A percentile compares a stretch with the other conserved stretches of the same genome.
phyloP scores from a whole-genome alignment of 1,140 invertebrate species.

The Linepithema humile region DNA sequence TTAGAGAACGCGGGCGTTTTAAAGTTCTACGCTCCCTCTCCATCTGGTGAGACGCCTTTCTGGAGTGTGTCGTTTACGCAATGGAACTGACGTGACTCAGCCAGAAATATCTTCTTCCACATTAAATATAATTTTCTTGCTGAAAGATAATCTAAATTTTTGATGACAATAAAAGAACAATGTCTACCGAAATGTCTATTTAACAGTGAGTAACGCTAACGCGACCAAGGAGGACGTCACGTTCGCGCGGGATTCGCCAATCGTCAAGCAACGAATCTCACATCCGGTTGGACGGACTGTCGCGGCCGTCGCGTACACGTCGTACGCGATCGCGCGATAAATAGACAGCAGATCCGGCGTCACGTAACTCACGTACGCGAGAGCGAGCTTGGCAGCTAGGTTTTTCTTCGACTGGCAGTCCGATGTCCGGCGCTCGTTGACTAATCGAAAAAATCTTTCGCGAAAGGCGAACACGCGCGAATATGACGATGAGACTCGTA shows the following conservation, averaged over 20 bases:
- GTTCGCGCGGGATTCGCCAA: constrained; percentile 50
- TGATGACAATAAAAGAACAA: neutral
- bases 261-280: constrained; percentile 66
- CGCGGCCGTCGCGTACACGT: constrained; percentile 46
- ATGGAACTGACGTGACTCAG: neutral
- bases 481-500: constrained; percentile 4
- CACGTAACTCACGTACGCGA: constrained; percentile 76
- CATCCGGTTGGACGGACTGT: constrained; percentile 66
- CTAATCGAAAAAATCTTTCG: constrained; percentile 68
- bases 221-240: constrained; percentile 52
- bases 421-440: constrained; percentile 53
- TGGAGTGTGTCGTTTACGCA: neutral
- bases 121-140: neutral
- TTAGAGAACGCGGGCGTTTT: constrained; percentile 30
- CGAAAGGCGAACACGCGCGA: constrained; percentile 25
- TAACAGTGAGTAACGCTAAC: neutral
- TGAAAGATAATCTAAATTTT: neutral
- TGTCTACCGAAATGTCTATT: neutral
- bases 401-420: constrained; percentile 68
- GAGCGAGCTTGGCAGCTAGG: constrained; percentile 64
- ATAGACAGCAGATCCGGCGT: constrained; percentile 72
- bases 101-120: neutral
- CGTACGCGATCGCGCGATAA: constrained; percentile 69
- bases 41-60: neutral
- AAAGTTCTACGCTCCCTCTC: constrained; percentile 34